These are phyloP conservation scores for Chrysemys picta DNA, from an alignment of 2,113 vertebrate species.

Conservation along the genomic window DNA sequence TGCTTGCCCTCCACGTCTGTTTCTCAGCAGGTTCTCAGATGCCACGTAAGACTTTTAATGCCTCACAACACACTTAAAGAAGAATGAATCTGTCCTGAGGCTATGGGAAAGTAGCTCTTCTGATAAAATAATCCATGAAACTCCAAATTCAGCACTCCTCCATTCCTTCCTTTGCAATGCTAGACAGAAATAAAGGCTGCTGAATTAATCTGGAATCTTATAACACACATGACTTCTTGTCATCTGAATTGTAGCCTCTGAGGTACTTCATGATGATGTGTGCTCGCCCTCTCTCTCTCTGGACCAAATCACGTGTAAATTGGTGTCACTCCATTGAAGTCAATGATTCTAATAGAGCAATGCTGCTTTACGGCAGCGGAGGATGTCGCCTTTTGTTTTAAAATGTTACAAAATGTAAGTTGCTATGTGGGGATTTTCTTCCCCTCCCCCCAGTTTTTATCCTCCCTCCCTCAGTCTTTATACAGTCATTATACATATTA, in stretches of 20 bases:
- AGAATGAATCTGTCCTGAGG: constrained; percentile 40
- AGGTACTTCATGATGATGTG: not conserved
- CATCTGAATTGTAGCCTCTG: constrained; percentile 21
- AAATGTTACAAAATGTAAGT: not conserved
- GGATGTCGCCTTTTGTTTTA: constrained; percentile 12
- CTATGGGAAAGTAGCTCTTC: constrained; percentile 21
- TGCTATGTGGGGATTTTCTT: not conserved
- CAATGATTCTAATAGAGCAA: not conserved
- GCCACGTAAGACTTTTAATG: constrained; percentile 47
- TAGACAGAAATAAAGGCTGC: constrained; percentile 9
- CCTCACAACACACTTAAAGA: constrained; percentile 21
- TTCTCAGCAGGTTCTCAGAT: constrained; percentile 56
- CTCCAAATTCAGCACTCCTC: constrained; percentile 40
- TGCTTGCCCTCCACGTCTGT: constrained; percentile 51
- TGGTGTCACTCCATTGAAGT: not conserved
- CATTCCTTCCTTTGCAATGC: constrained; percentile 27
- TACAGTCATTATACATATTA: constrained; percentile 56
- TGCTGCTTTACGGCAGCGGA: not conserved
- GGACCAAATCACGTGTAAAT: constrained; percentile 10
- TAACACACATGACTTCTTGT: constrained; percentile 7
- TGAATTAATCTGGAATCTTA: constrained; percentile 55
- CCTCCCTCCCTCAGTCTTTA: constrained; percentile 42
- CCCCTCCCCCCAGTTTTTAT: constrained; percentile 45
- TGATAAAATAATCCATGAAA: constrained; percentile 42
- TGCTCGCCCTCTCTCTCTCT: not conserved